phyloP scores from a whole-genome alignment of 2,113 vertebrate species.

The Nicator chloris region DNA sequence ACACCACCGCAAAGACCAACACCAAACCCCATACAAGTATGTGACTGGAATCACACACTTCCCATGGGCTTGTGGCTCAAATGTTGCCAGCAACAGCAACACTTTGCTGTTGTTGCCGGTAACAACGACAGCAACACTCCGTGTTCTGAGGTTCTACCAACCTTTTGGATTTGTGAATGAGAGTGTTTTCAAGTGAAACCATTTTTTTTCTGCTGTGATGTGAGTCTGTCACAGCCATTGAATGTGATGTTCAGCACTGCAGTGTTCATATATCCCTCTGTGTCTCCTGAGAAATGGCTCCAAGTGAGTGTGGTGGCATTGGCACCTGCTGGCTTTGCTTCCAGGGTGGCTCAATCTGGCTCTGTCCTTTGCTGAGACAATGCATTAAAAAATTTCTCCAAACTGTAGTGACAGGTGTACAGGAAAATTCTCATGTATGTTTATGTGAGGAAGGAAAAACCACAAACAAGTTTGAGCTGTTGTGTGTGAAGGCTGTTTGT shows the following conservation, averaged over 20 bases:
- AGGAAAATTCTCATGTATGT: background rate
- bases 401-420: background rate
- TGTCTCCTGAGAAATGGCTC: background rate
- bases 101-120: too few relatives aligned
- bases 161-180: background rate
- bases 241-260: background rate
- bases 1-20: background rate
- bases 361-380: background rate
- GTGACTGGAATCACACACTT: background rate
- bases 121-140: too few relatives aligned
- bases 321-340: background rate
- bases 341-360: background rate
- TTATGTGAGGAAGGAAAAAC: background rate
- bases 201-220: background rate
- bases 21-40: background rate
- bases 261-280: background rate
- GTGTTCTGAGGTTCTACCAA: background rate
- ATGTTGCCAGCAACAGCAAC: background rate
- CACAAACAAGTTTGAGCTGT: background rate
- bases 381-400: background rate
- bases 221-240: background rate
- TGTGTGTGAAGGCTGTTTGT: background rate
- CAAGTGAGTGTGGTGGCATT: fast-evolving
- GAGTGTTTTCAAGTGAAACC: background rate
- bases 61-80: background rate